Percentiles rank a stretch among this genome's conserved stretches.
Evolutionary conservation across 2,888 invertebrate species (phyloP).

Genomic region (Cybosia mesomella): DNA sequence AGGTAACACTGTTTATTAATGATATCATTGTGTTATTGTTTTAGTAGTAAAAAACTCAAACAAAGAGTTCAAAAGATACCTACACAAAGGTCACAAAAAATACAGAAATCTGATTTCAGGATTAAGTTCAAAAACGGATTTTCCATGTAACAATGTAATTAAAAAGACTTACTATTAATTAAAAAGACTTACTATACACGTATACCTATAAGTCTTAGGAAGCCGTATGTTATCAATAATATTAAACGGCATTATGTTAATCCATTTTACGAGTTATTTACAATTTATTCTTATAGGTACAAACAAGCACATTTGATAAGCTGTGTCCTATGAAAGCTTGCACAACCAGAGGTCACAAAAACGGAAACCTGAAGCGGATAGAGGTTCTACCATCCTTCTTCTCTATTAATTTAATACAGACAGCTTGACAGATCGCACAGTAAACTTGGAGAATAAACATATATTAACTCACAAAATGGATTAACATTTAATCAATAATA

Average conservation of each 20-base stretch:
- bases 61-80: neutral
- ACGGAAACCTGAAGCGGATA: neutral
- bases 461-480: neutral
- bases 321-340: too few species aligned
- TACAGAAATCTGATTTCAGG: neutral
- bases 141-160: neutral
- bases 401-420: too few species aligned
- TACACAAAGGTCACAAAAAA: neutral
- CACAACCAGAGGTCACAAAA: neutral
- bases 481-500: neutral
- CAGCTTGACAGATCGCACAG: neutral
- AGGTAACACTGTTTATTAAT: neutral
- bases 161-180: slow-evolving; percentile 27
- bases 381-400: too few species aligned
- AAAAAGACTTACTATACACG: slow-evolving; percentile 30
- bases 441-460: neutral
- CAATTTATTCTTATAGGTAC: neutral
- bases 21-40: neutral
- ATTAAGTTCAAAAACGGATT: neutral
- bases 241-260: neutral
- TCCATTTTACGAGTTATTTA: slow-evolving; percentile 19
- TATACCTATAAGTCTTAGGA: slow-evolving; percentile 52
- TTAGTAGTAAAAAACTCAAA: neutral
- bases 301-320: neutral
- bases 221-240: slow-evolving; percentile 26